Conservation (phyloP, 1,140 invertebrate genomes). For the Pteromalus puparum region DNA sequence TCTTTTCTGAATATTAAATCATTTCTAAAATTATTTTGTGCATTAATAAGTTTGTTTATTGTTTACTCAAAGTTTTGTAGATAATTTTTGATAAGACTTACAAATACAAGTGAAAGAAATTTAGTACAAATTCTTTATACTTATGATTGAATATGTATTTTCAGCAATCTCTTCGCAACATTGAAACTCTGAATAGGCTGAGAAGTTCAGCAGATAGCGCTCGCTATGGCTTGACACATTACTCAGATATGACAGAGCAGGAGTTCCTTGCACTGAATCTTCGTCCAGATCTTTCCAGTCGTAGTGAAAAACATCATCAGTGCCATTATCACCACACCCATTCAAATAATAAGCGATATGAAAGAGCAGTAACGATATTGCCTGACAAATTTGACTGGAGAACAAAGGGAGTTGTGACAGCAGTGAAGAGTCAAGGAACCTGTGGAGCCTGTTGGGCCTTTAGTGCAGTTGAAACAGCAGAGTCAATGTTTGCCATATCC, state of each 20-base stretch:
- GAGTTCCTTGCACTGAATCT: slow-evolving; percentile 81
- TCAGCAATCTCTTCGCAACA: slow-evolving; percentile 79
- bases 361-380: slow-evolving; percentile 60
- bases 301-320: slow-evolving; percentile 61
- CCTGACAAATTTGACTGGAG: slow-evolving; percentile 77
- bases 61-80: not conserved
- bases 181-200: slow-evolving; percentile 79
- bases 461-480: slow-evolving; percentile 85
- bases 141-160: slow-evolving; percentile 23
- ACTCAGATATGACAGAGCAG: slow-evolving; percentile 83
- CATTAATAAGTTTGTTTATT: not conserved
- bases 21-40: not conserved
- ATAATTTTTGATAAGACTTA: not conserved
- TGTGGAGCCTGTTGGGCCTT: slow-evolving; percentile 95
- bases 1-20: not conserved
- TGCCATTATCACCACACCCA: slow-evolving; percentile 61
- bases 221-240: slow-evolving; percentile 83
- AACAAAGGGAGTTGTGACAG: slow-evolving; percentile 80
- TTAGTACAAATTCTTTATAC: not conserved
- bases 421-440: slow-evolving; percentile 83
- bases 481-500: slow-evolving; percentile 85
- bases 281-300: slow-evolving; percentile 60
- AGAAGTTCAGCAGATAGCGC: slow-evolving; percentile 77
- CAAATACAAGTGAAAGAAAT: not conserved
- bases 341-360: slow-evolving; percentile 53